These are phyloP conservation scores for Lapara coniferarum DNA, from an alignment of 2,888 invertebrate genomes.

Conservation along the genomic window DNA sequence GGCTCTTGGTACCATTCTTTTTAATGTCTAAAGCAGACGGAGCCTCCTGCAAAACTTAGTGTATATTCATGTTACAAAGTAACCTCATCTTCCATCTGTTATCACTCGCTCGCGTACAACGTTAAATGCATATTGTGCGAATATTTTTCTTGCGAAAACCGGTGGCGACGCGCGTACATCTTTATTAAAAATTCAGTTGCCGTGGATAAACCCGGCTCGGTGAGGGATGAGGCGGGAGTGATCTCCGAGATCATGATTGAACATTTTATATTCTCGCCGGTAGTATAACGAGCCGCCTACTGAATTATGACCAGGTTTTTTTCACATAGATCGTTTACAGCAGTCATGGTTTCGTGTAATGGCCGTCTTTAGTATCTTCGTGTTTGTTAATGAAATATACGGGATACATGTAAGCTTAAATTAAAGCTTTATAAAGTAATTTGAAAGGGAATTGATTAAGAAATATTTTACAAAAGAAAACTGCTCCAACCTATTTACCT, in stretches of 20 bases:
- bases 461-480: too few species aligned
- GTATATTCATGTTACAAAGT: slow-evolving; percentile 35
- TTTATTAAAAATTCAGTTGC: slow-evolving; percentile 65
- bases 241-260: slow-evolving; percentile 65
- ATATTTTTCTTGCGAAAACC: slow-evolving; percentile 48
- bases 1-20: too few species aligned
- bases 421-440: background rate
- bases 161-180: slow-evolving; percentile 44
- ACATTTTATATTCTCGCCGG: slow-evolving; percentile 69
- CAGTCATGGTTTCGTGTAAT: background rate
- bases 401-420: too few species aligned
- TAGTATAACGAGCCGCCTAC: slow-evolving; percentile 45
- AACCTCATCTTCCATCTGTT: slow-evolving; percentile 48
- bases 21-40: background rate
- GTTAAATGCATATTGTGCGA: slow-evolving; percentile 52
- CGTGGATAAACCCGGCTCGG: slow-evolving; percentile 44
- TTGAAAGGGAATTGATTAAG: too few species aligned
- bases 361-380: background rate
- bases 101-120: slow-evolving; percentile 39
- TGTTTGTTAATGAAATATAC: background rate
- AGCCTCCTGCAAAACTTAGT: background rate
- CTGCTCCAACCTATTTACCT: too few species aligned
- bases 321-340: slow-evolving; percentile 3
- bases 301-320: slow-evolving; percentile 43
- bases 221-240: slow-evolving; percentile 50